Percentiles rank a stretch among this genome's conserved stretches.
Evolutionary conservation across 1,140 invertebrate species (phyloP).

Genomic region (Nixonia krombeini): DNA sequence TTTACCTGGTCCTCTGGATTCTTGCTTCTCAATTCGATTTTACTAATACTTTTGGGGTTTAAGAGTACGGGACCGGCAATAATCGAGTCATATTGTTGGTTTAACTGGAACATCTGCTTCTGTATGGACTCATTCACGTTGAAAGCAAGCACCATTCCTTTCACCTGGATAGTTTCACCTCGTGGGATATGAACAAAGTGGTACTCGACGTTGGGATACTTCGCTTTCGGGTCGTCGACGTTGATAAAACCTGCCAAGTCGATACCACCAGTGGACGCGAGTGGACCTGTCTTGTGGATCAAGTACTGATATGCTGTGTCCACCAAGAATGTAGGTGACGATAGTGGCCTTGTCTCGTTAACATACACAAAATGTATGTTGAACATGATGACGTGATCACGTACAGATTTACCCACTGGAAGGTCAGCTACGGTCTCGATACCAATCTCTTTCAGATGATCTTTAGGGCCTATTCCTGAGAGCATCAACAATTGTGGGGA

Average conservation of each 20-base stretch:
- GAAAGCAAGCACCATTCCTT: slow-evolving; percentile 12
- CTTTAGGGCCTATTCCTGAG: slow-evolving; percentile 80
- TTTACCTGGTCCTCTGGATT: slow-evolving; percentile 77
- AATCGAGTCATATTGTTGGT: slow-evolving; percentile 54
- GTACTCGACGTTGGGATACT: slow-evolving; percentile 60
- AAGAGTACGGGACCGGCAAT: slow-evolving; percentile 58
- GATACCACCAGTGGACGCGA: slow-evolving; percentile 20
- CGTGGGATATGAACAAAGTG: slow-evolving; percentile 34
- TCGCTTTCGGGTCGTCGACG: slow-evolving; percentile 41
- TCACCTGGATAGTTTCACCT: slow-evolving; percentile 16
- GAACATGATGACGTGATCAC: slow-evolving; percentile 76
- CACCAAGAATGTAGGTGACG: slow-evolving; percentile 54
- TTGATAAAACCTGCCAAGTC: slow-evolving; percentile 56
- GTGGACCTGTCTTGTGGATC: slow-evolving; percentile 33
- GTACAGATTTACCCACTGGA: slow-evolving; percentile 76
- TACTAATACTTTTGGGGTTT: slow-evolving; percentile 73
- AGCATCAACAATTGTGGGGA: slow-evolving; percentile 80
- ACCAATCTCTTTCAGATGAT: slow-evolving; percentile 75
- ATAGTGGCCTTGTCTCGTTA: slow-evolving; percentile 68
- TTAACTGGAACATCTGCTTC: slow-evolving; percentile 35
- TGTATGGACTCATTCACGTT: slow-evolving; percentile 30
- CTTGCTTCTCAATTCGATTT: slow-evolving; percentile 70
- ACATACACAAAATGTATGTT: slow-evolving; percentile 51
- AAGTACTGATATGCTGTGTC: slow-evolving; percentile 57
- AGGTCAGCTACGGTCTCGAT: slow-evolving; percentile 74